Base-by-base conservation (phyloP, 2,888 invertebrate species). In the Acrobasis repandana region DNA sequence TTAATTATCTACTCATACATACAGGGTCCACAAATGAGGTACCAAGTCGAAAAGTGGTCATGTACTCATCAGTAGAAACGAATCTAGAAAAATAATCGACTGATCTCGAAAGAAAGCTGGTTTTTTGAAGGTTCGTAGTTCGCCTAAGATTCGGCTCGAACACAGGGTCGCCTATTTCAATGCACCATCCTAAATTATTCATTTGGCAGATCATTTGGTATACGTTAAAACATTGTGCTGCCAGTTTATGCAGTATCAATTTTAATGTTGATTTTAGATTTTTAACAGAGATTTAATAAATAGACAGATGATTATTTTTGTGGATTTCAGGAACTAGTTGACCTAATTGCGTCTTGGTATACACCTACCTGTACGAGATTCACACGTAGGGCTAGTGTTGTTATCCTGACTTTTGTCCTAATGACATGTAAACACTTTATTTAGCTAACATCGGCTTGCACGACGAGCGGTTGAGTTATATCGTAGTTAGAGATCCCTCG, bases 391-490 rank as follows among this genome's bases (percentile, higher is more conserved):
- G 54, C 36, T 18, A 43, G 4, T 54, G 38, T 18, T n/a, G 20
- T 38, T 43, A 14, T 15, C n/a, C 20, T 54, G 20, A 54, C 54
- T 54, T 54, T 18, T 54, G 54, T 38, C 52, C 54, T 8, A 20
- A 54, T 38, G 54, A 36, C 38, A 54, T n/a, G 9, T 36, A 33
- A 52, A 36, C 15, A 11, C 33, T 16, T 38, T 36, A 14, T 16
- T 18, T 20, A 16, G 14, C 18, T 15, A 10, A 15, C 36, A 52
- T 16, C 36, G 38, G 54, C 43, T 20, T 16, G 38, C 38, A 54
- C 38, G 20, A n/a, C 14, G 54, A 54, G 15, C 20, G 16, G 38
- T 43, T 38, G 20, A 54, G 54, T 54, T 54, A 20, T 28, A n/a
- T 50, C 43, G 9, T 52, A 9, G 16, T 34, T 20, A 36, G 54